These are phyloP conservation scores for Rhinoptilus africanus DNA, from an alignment of 2,113 vertebrate species.

Conservation along the genomic window DNA sequence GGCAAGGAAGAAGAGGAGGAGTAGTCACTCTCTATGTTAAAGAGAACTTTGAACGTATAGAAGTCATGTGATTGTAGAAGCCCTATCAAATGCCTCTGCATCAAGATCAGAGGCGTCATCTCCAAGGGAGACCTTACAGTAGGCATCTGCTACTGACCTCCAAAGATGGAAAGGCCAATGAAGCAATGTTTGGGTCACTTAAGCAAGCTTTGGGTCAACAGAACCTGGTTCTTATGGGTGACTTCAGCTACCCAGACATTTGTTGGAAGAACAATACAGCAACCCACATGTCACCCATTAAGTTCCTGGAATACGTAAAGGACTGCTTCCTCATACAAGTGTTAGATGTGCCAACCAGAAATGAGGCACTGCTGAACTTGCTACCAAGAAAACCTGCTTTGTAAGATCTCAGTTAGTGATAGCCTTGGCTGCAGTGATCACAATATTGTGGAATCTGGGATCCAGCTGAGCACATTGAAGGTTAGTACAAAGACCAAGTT, in stretches of 20 bases:
- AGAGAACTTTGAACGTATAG: too few relatives aligned
- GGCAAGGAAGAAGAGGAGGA: too few relatives aligned
- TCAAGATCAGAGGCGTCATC: too few relatives aligned
- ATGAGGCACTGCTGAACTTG: background rate
- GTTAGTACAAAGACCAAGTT: background rate
- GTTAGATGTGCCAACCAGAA: background rate
- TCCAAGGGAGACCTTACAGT: too few relatives aligned
- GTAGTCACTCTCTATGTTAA: too few relatives aligned
- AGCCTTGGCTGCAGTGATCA: background rate
- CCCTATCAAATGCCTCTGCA: too few relatives aligned
- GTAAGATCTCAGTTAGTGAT: background rate
- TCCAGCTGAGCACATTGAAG: background rate
- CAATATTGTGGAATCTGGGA: background rate
- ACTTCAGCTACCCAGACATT: background rate
- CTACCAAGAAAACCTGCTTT: background rate
- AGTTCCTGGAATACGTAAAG: background rate
- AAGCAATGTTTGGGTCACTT: background rate
- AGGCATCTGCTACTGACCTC: background rate
- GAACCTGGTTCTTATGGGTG: background rate
- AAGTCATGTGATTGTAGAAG: too few relatives aligned
- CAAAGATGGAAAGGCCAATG: background rate
- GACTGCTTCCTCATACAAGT: background rate
- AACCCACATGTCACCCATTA: too few relatives aligned
- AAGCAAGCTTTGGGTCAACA: background rate
- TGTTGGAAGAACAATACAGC: background rate